phyloP scores from a whole-genome alignment of 2,888 invertebrate genomes.

The Dolichopus griseipennis region DNA sequence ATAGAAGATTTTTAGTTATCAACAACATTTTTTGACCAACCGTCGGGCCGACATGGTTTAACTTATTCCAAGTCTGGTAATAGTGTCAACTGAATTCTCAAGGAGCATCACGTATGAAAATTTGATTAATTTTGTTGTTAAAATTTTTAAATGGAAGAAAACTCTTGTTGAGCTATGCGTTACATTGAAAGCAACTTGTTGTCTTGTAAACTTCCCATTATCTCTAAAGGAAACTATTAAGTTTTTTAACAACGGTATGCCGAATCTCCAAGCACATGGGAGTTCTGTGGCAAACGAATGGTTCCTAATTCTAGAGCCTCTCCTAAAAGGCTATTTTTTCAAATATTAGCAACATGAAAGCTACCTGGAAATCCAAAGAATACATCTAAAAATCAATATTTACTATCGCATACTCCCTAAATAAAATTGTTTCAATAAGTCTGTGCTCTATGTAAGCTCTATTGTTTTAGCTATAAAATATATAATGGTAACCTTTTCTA shows the following conservation, averaged over 20 bases:
- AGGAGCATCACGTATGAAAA: no score
- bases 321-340: background rate
- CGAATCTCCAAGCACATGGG: background rate
- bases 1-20: no score
- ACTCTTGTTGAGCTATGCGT: no score
- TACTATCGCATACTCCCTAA: conserved; percentile 14
- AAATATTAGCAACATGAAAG: conserved; percentile 12
- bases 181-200: no score
- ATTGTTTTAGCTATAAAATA: no score
- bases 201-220: background rate
- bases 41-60: no score
- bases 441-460: background rate
- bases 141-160: no score
- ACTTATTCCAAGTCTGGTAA: no score
- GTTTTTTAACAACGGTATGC: background rate
- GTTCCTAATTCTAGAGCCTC: background rate
- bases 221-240: background rate
- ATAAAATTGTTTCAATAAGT: background rate
- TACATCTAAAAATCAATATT: conserved; percentile 11
- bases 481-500: conserved; percentile 12
- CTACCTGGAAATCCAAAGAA: conserved; percentile 14
- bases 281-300: background rate
- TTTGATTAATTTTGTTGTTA: no score
- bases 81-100: no score
- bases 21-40: no score